These are phyloP conservation scores for Xenopus petersii DNA, from an alignment of 2,797 vertebrate genomes.

Conservation along the genomic window DNA sequence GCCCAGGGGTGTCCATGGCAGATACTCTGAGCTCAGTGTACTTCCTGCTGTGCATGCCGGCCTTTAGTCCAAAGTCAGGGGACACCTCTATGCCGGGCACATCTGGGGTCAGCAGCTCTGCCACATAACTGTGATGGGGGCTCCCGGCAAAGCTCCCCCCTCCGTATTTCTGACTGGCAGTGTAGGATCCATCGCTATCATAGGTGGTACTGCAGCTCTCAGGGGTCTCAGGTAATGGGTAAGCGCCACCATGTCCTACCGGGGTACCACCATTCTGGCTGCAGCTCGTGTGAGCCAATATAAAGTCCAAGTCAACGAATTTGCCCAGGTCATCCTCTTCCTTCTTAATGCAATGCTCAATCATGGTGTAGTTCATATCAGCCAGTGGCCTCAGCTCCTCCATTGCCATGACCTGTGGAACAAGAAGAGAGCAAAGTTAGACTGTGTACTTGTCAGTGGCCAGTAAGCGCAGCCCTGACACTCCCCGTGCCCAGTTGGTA, in stretches of 20 bases:
- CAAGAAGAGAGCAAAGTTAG: constrained; percentile 1
- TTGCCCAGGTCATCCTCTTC: constrained; percentile 84
- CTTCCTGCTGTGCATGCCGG: constrained; percentile 63
- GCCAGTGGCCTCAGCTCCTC: constrained; percentile 58
- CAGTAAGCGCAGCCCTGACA: neutral
- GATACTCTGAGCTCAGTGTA: constrained; percentile 77
- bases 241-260: constrained; percentile 56
- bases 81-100: constrained; percentile 50
- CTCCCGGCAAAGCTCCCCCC: constrained; percentile 56
- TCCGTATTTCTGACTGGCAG: constrained; percentile 57
- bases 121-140: constrained; percentile 77
- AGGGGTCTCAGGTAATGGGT: constrained; percentile 82
- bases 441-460: neutral
- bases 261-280: constrained; percentile 53
- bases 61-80: constrained; percentile 56
- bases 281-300: constrained; percentile 77
- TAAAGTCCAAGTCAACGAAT: constrained; percentile 88
- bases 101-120: constrained; percentile 81
- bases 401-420: constrained; percentile 60
- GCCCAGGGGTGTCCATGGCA: constrained; percentile 52
- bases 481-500: no score
- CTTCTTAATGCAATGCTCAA: constrained; percentile 60
- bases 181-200: constrained; percentile 69
- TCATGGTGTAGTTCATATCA: constrained; percentile 71
- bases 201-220: constrained; percentile 78